Evolutionary conservation across 2,888 invertebrate species (phyloP).

Genomic region (Baronia brevicornis): DNA sequence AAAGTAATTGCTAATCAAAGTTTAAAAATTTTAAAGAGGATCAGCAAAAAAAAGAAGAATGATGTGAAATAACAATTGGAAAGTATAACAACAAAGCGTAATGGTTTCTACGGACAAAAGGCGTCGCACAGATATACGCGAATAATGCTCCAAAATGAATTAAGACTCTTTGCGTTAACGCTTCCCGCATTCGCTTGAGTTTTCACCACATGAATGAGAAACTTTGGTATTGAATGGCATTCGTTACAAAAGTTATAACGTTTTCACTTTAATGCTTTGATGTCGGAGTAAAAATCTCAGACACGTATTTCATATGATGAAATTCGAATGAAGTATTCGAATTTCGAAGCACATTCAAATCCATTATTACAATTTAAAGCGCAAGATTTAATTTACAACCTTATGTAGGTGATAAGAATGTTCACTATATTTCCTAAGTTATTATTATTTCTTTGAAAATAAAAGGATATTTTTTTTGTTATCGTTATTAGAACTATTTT

Average conservation of each 20-base stretch:
- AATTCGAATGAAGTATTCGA: too few species aligned
- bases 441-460: too few species aligned
- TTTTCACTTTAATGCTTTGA: conserved; percentile 10
- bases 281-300: conserved; percentile 8
- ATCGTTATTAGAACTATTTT: too few species aligned
- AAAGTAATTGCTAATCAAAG: not conserved
- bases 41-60: conserved; percentile 1
- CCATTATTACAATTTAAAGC: too few species aligned
- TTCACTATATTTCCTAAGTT: too few species aligned
- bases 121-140: conserved; percentile 5
- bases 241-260: conserved; percentile 14
- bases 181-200: conserved; percentile 11
- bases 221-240: conserved; percentile 14
- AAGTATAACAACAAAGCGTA: conserved; percentile 10
- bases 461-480: too few species aligned
- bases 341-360: too few species aligned
- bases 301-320: not conserved
- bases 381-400: too few species aligned
- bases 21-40: conserved; percentile 6
- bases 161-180: conserved; percentile 15
- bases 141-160: conserved; percentile 15
- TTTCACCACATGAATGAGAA: conserved; percentile 11
- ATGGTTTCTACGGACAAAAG: conserved; percentile 13
- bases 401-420: too few species aligned
- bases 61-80: conserved; percentile 9